Evolutionary conservation across 2,888 invertebrate genomes (phyloP).

Genomic region (Nasonia oneida): DNA sequence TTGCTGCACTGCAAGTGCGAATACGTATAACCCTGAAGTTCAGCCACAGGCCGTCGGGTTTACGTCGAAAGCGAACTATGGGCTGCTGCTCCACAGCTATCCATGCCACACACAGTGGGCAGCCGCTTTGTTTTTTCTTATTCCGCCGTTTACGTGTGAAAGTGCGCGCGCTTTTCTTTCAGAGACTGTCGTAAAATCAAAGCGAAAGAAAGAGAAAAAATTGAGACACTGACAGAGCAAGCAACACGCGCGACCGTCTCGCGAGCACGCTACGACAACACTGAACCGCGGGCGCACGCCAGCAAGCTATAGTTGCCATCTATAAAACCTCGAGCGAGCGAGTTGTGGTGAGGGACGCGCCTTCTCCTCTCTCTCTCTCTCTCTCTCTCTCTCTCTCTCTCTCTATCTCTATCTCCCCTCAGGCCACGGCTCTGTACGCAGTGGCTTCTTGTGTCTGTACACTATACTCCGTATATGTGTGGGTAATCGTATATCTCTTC

Average conservation of each 20-base stretch:
- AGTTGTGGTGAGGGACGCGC: neutral
- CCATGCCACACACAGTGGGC: neutral
- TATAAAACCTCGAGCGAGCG: constrained; percentile 17
- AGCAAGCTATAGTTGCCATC: constrained; percentile 12
- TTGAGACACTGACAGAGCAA: neutral
- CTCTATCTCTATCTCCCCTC: neutral
- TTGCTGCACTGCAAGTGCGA: neutral
- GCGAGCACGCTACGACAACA: constrained; percentile 31
- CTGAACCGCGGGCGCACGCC: constrained; percentile 19
- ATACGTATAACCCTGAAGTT: neutral
- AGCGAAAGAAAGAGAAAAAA: neutral
- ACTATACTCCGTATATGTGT: neutral
- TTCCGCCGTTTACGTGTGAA: neutral
- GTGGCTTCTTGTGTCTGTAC: neutral
- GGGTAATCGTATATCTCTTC: neutral
- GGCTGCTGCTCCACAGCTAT: neutral
- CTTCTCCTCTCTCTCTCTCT: neutral
- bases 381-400: neutral
- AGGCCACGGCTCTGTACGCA: neutral
- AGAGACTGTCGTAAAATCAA: no score
- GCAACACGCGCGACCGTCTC: neutral
- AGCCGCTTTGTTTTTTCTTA: neutral
- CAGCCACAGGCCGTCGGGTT: neutral
- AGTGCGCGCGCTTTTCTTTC: neutral
- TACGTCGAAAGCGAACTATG: neutral